Base-by-base conservation (phyloP, 2,113 vertebrate genomes). In the Clarias gariepinus region DNA sequence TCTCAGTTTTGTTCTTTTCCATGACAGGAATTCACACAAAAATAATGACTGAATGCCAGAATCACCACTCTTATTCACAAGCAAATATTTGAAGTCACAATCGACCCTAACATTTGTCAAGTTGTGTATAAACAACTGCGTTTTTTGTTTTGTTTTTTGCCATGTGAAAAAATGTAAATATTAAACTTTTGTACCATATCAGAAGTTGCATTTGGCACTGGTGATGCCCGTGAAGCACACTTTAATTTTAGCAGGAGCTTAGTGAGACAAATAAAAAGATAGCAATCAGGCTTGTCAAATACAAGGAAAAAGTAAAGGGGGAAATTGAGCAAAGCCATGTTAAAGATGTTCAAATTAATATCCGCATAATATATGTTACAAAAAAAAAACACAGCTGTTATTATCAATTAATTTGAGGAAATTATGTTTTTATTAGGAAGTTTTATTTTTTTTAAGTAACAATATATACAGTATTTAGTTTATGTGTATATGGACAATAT, bases 61-160 rank as follows among this genome's bases (percentile, higher is more conserved):
- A 19, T 73, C n/a, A 71, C 57, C 18, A 36, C 76, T 71, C 41
- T 68, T 82, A 84, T 69, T 82, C 63, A 82, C 58, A 85, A 77
- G 0, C 19, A 11, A 85, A 61, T 60, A 86, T 53, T 79, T 73
- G 53, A 28, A 30, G 21, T 21, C 61, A 86, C 73, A 71, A 10
- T 74, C 8, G 71, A 3, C 19, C 19, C 23, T 47, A 47, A 47
- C 18, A 74, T 74, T 41, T 3, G 21, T 23, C 19, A 23, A 41
- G 10, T 47, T 41, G 18, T 68, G 28, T 68, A 68, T 13, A 68
- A 68, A 68, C 16, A 5, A 33, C 3, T 74, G 71, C 3, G 21
- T 3, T n/a, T n/a, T n/a, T n/a, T n/a, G n/a, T 47, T 74, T 71
- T 41, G 69, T 71, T 47, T 47, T 71, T 41, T 71, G 8, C 30